Conservation (phyloP, 2,888 invertebrate species). For the Catonia carolina region DNA sequence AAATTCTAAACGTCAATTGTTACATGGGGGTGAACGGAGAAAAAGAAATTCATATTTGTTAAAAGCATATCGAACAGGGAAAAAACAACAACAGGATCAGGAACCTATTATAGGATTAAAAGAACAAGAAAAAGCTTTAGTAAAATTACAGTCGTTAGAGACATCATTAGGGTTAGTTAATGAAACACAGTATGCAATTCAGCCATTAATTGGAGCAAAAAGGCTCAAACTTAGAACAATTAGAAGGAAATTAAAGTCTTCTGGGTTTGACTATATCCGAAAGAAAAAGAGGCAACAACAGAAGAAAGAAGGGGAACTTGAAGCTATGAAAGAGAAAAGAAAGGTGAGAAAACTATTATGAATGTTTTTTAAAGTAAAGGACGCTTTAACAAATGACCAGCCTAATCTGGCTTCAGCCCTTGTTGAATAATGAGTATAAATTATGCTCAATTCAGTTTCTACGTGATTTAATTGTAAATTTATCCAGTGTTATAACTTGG, state of each 20-base stretch:
- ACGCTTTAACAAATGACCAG: too few species aligned
- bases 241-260: constrained; percentile 64
- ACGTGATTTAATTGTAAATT: too few species aligned
- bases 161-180: neutral
- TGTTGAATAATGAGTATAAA: too few species aligned
- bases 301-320: constrained; percentile 48
- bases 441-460: too few species aligned
- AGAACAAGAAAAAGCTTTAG: neutral
- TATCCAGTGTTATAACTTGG: too few species aligned
- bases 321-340: constrained; percentile 42
- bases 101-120: neutral
- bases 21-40: constrained; percentile 34
- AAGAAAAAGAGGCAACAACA: constrained; percentile 75
- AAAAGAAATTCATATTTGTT: constrained; percentile 39
- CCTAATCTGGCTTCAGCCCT: too few species aligned
- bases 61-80: constrained; percentile 33
- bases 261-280: constrained; percentile 81
- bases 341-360: constrained; percentile 37
- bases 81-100: constrained; percentile 17
- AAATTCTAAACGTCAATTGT: constrained; percentile 41
- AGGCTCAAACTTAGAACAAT: constrained; percentile 42
- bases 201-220: constrained; percentile 42
- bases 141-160: neutral
- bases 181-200: neutral
- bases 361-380: too few species aligned